Evolutionary conservation across 2,797 vertebrate species (phyloP), one percentile per base, ranked within the genome.

Genomic region (Pangasius macronema): DNA sequence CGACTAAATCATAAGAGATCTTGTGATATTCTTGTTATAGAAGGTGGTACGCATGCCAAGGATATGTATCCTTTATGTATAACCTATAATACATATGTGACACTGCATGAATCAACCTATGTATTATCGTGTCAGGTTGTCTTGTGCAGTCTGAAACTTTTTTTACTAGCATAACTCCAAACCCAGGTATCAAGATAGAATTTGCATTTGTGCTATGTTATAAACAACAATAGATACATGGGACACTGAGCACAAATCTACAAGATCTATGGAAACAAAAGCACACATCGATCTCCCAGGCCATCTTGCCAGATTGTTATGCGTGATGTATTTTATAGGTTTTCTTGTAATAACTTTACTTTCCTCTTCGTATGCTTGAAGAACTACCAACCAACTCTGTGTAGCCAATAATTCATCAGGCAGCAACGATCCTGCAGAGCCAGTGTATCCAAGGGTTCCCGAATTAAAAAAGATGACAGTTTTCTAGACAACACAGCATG

Each of bases 321-420:
- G 90, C 91, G 90, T 39, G 81, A 89, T 88, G 90, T 86, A 86
- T 88, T 91, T 89, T 33, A 53, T 76, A 3, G 87, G 91, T 93
- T 94, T 86, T 84, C 90, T 92, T 90, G 91, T 92, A 91, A 95
- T 95, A 94, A 91, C 85, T 91, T 91, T 90, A 87, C 75, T 85
- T 87, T 70, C 51, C 90, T 87, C 72, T 82, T 89, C 88, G 88
- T 92, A 92, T 95, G 86, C 85, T 67, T 93, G 92, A 91, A 93
- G 90, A 94, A 94, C 92, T 92, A 92, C 85, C 85, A 93, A 92
- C 91, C 73, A 92, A 92, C 89, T 53, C 89, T 86, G 63, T 84
- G 89, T 89, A 90, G 90, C 90, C 89, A 84, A 91, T 92, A 89
- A 53, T 94, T 93, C 89, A 92, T 94, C 91, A 93, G 93, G 67